Base-by-base conservation (phyloP, 2,888 invertebrate species). In the Mythimna lalbum region DNA sequence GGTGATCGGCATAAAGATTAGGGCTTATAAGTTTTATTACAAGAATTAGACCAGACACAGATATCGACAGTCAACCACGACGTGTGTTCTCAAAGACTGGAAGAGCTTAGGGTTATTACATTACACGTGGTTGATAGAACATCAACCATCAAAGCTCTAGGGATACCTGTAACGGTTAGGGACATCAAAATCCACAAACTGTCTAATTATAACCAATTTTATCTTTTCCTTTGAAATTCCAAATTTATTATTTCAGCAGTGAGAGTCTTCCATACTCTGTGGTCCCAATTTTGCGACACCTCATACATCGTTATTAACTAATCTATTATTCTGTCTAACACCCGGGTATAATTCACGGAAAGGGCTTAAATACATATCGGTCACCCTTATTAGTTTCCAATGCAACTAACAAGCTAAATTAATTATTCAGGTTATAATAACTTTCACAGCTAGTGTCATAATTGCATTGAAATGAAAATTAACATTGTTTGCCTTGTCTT, bases 381-480 rank as follows among this genome's bases (percentile, higher is more conserved):
- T 10, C 36, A 69, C 73, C 43, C 12, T 73, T 69, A 77, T 81
- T 78, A 78, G 52, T 31, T 64, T 39, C 49, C 66, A n/a, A 33
- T 75, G 73, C 72, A 71, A 60, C 63, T 75, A 76, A 71, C 62
- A 57, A 71, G 73, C 21, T 52, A 19, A 14, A 52, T 82, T 68
- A 74, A 59, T 69, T 47, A 79, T 84, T 84, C 55, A 82, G 27
- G 49, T 53, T 17, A 67, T 83, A 84, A 85, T 82, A 53, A 81
- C 72, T 81, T 82, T 81, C 63, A 68, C 76, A 66, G 23, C 63
- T 76, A 60, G 68, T 63, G 36, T 68, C 47, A 57, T 65, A 71
- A 66, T 63, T 77, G 39, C 39, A 59, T 43, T 36, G 0, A 31
- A 60, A 12, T 36, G 27, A 14, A 56, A 62, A 60, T 57, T 39